Conservation (phyloP, 2,888 invertebrate species). For the Latrodectus elegans region DNA sequence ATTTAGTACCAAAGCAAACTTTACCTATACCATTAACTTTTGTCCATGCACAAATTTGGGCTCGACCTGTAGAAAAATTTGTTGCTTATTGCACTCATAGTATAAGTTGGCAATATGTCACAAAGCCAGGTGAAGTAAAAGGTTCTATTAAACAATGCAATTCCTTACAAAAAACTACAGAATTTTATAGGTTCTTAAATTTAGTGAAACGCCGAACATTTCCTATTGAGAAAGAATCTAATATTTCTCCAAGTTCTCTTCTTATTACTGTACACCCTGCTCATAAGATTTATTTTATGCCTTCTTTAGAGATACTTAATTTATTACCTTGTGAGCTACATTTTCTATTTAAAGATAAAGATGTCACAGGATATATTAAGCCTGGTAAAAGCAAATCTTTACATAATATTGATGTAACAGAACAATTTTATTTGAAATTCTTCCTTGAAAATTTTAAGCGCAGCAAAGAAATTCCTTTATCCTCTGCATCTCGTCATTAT, state of each 20-base stretch:
- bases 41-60: constrained; percentile 83
- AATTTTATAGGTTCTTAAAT: constrained; percentile 60
- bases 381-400: constrained; percentile 76
- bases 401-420: constrained; percentile 81
- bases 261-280: constrained; percentile 79
- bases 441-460: constrained; percentile 89
- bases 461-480: constrained; percentile 80
- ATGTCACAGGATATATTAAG: constrained; percentile 75
- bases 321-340: constrained; percentile 83
- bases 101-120: constrained; percentile 80
- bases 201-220: constrained; percentile 82
- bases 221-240: constrained; percentile 79
- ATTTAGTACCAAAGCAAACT: constrained; percentile 74
- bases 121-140: constrained; percentile 75
- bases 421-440: constrained; percentile 83
- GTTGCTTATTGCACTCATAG: constrained; percentile 78
- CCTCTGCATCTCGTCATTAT: constrained; percentile 77
- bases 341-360: constrained; percentile 72
- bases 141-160: constrained; percentile 39
- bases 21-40: constrained; percentile 87
- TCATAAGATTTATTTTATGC: constrained; percentile 88
- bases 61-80: constrained; percentile 80
- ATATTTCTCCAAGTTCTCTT: constrained; percentile 6
- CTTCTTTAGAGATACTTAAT: constrained; percentile 89
- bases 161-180: constrained; percentile 44